phyloP scores from a whole-genome alignment of 1,140 invertebrate genomes.

The Sarcophaga peregrina region DNA sequence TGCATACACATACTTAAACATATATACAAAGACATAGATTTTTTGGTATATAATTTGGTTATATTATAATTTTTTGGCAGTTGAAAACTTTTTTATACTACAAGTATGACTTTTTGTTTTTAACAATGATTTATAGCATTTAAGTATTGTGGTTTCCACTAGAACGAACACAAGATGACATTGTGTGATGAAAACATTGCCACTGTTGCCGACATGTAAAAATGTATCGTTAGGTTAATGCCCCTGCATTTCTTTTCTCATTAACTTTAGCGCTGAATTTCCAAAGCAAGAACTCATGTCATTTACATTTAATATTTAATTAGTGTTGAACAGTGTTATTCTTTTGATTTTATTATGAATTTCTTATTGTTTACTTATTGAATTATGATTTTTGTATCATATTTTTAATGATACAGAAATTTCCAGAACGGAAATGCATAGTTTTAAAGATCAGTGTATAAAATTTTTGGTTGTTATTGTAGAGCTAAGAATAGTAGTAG shows the following conservation, averaged over 20 bases:
- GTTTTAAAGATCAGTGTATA: not conserved
- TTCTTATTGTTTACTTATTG: slow-evolving; percentile 27
- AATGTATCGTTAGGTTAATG: not conserved
- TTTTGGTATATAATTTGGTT: slow-evolving; percentile 15
- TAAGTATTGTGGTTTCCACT: not conserved
- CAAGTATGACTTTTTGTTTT: not conserved
- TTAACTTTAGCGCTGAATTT: too few species aligned
- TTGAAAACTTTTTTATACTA: not conserved
- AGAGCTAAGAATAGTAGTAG: not conserved
- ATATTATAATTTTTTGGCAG: not conserved
- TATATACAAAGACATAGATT: not conserved
- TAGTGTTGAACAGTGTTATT: too few species aligned
- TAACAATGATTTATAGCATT: not conserved
- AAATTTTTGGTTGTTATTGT: not conserved
- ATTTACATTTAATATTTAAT: too few species aligned
- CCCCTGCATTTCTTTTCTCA: not conserved
- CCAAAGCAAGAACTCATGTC: too few species aligned
- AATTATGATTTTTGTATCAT: not conserved
- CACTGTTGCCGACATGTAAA: not conserved
- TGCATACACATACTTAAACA: too few species aligned
- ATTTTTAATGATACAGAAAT: not conserved
- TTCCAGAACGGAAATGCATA: not conserved
- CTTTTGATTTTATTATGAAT: slow-evolving; percentile 27
- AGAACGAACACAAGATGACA: not conserved
- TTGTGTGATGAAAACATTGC: not conserved